phyloP scores from a whole-genome alignment of 2,888 invertebrate genomes.

The Lithosia quadra region DNA sequence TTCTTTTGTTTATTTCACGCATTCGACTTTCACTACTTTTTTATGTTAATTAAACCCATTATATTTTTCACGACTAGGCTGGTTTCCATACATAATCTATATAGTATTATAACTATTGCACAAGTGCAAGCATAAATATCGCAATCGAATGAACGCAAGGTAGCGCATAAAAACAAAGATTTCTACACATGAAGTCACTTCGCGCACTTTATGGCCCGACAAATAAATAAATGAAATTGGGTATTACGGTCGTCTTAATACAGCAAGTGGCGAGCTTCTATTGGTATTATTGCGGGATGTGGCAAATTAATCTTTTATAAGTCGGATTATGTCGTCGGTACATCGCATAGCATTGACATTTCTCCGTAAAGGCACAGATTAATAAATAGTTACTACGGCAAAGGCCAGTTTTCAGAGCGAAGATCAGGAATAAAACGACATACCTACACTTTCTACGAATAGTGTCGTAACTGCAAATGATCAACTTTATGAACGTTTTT shows the following conservation, averaged over 20 bases:
- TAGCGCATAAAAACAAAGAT: neutral
- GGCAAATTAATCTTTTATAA: constrained; percentile 31
- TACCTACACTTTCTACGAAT: neutral
- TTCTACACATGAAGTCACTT: neutral
- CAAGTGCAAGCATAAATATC: neutral
- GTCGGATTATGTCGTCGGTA: constrained; percentile 20
- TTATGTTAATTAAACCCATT: neutral
- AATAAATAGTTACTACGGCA: no score
- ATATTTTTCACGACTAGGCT: no score
- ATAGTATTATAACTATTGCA: no score
- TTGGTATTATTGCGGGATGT: constrained; percentile 18
- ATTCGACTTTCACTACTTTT: neutral
- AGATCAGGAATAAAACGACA: neutral
- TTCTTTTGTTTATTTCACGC: neutral
- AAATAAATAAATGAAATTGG: constrained; percentile 39
- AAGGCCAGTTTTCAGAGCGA: neutral
- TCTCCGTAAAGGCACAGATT: neutral
- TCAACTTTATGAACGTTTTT: neutral
- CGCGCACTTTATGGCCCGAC: constrained; percentile 25
- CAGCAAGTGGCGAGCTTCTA: constrained; percentile 11
- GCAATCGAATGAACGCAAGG: neutral
- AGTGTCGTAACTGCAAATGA: neutral
- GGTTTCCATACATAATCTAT: no score
- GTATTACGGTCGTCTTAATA: constrained; percentile 37
- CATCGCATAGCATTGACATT: neutral